Conservation (phyloP, 2,797 vertebrate species). For the Protosalanx chinensis region DNA sequence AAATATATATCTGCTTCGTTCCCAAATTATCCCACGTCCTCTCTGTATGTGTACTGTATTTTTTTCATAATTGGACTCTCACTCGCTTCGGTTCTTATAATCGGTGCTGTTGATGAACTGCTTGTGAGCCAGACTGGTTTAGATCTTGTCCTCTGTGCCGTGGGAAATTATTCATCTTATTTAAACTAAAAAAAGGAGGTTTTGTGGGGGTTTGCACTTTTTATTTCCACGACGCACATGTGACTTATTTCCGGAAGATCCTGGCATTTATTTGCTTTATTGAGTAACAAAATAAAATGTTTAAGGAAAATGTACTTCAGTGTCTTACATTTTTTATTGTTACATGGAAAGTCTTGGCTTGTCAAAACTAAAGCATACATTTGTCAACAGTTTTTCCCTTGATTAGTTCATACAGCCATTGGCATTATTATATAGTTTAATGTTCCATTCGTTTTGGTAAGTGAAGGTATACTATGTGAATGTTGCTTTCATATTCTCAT, state of each 20-base stretch:
- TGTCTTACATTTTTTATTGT: conserved; percentile 6
- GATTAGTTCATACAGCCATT: no score
- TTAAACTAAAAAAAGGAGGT: conserved; percentile 67
- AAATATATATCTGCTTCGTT: conserved; percentile 61
- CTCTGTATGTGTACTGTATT: conserved; percentile 70
- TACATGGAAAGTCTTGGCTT: neutral
- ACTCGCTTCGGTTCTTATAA: conserved; percentile 53
- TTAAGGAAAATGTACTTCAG: conserved; percentile 41
- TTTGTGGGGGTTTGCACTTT: conserved; percentile 79
- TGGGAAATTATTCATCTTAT: conserved; percentile 71
- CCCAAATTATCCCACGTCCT: conserved; percentile 50
- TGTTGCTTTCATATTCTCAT: no score
- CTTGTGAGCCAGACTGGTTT: conserved; percentile 65
- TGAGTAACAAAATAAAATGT: conserved; percentile 74
- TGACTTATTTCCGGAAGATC: conserved; percentile 66
- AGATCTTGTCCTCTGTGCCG: conserved; percentile 64
- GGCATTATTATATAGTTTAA: neutral
- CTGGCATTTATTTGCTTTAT: conserved; percentile 73
- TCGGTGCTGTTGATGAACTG: conserved; percentile 67
- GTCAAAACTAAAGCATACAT: neutral
- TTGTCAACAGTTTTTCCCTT: neutral
- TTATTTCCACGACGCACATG: conserved; percentile 71
- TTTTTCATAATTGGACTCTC: conserved; percentile 66
- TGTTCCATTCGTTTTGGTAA: neutral
- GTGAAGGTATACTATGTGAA: neutral